Percentiles rank a stretch among this genome's conserved stretches.
phyloP scores from a whole-genome alignment of 2,113 vertebrate genomes.

The Pyxicephalus adspersus region DNA sequence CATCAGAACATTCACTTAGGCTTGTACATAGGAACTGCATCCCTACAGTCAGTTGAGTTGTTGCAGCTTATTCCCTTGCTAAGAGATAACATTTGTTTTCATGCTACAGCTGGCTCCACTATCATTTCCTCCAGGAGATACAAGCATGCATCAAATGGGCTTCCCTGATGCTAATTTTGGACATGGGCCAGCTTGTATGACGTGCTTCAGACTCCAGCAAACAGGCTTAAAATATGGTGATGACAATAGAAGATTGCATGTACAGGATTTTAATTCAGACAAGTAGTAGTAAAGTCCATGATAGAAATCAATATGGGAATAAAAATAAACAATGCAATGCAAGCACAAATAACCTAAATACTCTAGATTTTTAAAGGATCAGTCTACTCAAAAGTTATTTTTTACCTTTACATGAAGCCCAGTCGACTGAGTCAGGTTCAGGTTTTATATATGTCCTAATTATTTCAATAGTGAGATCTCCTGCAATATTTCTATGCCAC shows the following conservation, averaged over 20 bases:
- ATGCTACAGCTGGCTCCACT: background rate
- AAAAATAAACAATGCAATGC: background rate
- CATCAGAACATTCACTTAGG: no score
- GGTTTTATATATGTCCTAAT: no score
- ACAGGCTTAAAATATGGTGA: slow-evolving; percentile 13
- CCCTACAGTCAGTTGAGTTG: background rate
- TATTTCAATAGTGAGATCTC: no score
- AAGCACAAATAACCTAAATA: no score
- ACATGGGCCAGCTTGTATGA: background rate
- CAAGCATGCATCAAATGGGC: background rate
- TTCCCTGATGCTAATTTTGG: slow-evolving; percentile 9
- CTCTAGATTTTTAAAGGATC: no score
- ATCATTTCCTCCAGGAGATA: slow-evolving; percentile 24
- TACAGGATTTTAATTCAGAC: background rate
- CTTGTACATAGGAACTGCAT: no score
- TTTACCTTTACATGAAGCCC: no score
- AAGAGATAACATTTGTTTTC: slow-evolving; percentile 25
- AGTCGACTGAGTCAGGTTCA: no score
- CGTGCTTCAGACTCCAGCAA: background rate
- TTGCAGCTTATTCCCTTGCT: background rate
- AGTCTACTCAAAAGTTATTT: no score
- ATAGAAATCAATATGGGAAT: background rate
- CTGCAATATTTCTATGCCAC: no score
- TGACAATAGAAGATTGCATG: slow-evolving; percentile 25
- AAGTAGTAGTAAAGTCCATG: background rate